Evolutionary conservation across 2,888 invertebrate species (phyloP), one percentile per base, ranked within the genome.

Genomic region (Stratiomys singularior): DNA sequence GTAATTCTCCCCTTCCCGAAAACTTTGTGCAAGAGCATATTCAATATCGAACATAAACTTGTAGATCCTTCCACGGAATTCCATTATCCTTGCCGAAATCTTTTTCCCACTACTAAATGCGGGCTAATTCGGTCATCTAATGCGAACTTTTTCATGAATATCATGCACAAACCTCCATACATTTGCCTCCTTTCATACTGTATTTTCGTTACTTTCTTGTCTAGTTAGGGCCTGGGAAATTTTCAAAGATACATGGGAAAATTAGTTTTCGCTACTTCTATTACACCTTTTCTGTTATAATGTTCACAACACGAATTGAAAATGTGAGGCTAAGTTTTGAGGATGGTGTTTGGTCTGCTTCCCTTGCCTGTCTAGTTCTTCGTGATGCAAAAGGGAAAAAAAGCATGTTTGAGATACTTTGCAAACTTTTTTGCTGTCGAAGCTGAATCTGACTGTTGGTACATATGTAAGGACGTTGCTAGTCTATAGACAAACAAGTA

Each of bases 41-140:
- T 37, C 37, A 37, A 37, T 37, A 37, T 37, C 9, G 37, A 37
- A 37, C 37, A 37, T 3, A 52, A 52, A 52, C 18, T 52, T 52
- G 52, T 15, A 5, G 52, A 52, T 18, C 15, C 13, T 44, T 44
- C 44, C 44, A 37, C 44, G 46, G 37, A 44, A 67, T 67, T 67
- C 44, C 46, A 37, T 67, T 67, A 67, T 67, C 46, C 44, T 25
- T 21, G 18, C 67, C 11, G 21, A 60, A 60, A 23, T 18, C 4
- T 21, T 67, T 64, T 67, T 21, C 21, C 37, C 18, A 44, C 52
- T 27, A n/a, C 15, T 27, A 47, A 47, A 71, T 47, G 52, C 47
- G 47, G 71, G 47, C 71, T 71, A 52, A 71, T 71, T 71, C 27
- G 71, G 44, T 37, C 67, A 71, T 71, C 71, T 71, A 47, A 71